These are phyloP conservation scores for Cistogaster globosa DNA, from an alignment of 2,888 invertebrate genomes.

Conservation along the genomic window DNA sequence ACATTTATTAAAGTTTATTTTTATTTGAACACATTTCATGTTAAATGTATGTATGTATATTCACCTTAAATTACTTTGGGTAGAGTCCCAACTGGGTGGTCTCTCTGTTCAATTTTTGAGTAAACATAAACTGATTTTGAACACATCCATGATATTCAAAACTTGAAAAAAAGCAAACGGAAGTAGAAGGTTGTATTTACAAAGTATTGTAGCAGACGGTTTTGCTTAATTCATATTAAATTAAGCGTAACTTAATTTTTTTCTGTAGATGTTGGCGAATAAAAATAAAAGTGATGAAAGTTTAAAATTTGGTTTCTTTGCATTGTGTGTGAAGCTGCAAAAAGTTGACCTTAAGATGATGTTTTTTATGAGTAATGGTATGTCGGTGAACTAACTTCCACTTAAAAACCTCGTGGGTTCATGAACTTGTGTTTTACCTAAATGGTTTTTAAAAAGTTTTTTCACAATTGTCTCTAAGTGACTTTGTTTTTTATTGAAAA, in stretches of 20 bases:
- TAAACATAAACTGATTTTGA: no score
- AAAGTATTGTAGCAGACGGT: slow-evolving; percentile 32
- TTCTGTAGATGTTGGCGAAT: background rate
- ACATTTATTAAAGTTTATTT: no score
- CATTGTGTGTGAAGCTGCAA: background rate
- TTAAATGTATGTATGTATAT: background rate
- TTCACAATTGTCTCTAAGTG: no score
- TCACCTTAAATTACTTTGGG: background rate
- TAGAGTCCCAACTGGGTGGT: background rate
- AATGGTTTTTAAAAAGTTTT: no score
- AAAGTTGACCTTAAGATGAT: slow-evolving; percentile 15
- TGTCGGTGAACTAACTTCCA: no score
- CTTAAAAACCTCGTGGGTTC: no score
- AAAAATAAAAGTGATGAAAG: slow-evolving; percentile 53
- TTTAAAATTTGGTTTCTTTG: slow-evolving; percentile 13
- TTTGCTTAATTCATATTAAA: background rate
- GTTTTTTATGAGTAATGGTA: background rate
- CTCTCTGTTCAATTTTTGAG: background rate
- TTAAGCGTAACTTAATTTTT: slow-evolving; percentile 5
- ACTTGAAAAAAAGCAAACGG: slow-evolving; percentile 42
- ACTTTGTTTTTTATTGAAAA: no score
- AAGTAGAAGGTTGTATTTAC: slow-evolving; percentile 34
- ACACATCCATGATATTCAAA: no score
- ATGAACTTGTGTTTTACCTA: no score
- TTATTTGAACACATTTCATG: background rate